Conservation (phyloP, 2,888 invertebrate species). For the Tineola bisselliella region DNA sequence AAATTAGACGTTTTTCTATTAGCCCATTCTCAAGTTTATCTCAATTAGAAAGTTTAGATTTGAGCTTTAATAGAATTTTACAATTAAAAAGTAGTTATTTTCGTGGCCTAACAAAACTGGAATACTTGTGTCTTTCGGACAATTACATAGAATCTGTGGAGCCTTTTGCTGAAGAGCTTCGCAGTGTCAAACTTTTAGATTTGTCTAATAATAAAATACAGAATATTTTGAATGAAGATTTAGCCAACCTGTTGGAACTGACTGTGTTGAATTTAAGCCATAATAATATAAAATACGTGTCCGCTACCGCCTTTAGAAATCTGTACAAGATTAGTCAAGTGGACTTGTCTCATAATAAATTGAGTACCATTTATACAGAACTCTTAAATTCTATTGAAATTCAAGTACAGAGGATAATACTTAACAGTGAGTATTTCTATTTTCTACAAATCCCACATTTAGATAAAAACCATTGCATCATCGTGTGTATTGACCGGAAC, state of each 20-base stretch:
- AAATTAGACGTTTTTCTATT: slow-evolving; percentile 81
- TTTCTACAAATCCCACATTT: too few species aligned
- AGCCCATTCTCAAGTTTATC: slow-evolving; percentile 82
- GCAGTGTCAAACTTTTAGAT: slow-evolving; percentile 80
- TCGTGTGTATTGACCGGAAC: too few species aligned
- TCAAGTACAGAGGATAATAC: slow-evolving; percentile 79
- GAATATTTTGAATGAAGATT: slow-evolving; percentile 79
- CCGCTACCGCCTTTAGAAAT: slow-evolving; percentile 80
- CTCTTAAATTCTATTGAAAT: slow-evolving; percentile 84
- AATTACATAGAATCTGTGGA: slow-evolving; percentile 85
- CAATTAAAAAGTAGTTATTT: slow-evolving; percentile 85
- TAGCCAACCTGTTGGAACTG: slow-evolving; percentile 79
- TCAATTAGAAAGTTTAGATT: slow-evolving; percentile 80
- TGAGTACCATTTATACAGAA: slow-evolving; percentile 81
- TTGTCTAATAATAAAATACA: slow-evolving; percentile 85
- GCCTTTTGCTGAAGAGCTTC: slow-evolving; percentile 81
- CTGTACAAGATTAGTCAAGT: slow-evolving; percentile 80
- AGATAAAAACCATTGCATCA: too few species aligned
- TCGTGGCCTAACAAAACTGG: slow-evolving; percentile 78
- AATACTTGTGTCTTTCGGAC: slow-evolving; percentile 83
- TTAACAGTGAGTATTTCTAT: slow-evolving; percentile 75
- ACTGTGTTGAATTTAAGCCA: slow-evolving; percentile 82
- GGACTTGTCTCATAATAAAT: slow-evolving; percentile 83
- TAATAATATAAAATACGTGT: slow-evolving; percentile 84
- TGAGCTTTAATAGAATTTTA: slow-evolving; percentile 84